Conservation (phyloP, 2,888 invertebrate genomes). For the Epistrophe grossulariae region DNA sequence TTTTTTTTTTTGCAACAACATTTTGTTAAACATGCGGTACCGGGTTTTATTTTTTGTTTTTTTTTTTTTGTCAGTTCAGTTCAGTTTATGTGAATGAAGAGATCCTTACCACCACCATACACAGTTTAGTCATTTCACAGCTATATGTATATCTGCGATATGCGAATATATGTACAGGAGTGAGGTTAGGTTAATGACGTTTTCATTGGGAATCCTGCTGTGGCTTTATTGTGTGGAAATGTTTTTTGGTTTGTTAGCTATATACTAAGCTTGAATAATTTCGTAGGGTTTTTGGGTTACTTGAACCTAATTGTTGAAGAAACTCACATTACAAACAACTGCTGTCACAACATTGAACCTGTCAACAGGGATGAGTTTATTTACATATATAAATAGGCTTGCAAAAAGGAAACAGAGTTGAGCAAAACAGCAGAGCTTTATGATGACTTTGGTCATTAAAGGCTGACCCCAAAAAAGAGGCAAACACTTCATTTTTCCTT, state of each 20-base stretch:
- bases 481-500: background rate
- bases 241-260: conserved; percentile 43
- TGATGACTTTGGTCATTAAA: conserved; percentile 40
- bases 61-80: background rate
- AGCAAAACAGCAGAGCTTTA: conserved; percentile 24
- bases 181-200: conserved; percentile 51
- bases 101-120: conserved; percentile 42
- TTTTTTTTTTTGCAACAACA: conserved; percentile 22
- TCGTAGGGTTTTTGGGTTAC: conserved; percentile 7
- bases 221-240: conserved; percentile 6
- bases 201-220: conserved; percentile 58
- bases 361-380: conserved; percentile 12
- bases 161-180: background rate
- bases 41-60: conserved; percentile 13
- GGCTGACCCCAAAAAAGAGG: conserved; percentile 28
- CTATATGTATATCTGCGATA: background rate
- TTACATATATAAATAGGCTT: too few relatives aligned
- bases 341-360: conserved; percentile 46
- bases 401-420: background rate
- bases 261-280: conserved; percentile 35
- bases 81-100: conserved; percentile 21
- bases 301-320: conserved; percentile 6
- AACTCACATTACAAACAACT: conserved; percentile 35
- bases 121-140: conserved; percentile 6
- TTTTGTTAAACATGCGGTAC: conserved; percentile 47